phyloP scores from a whole-genome alignment of 2,888 invertebrate species.

The Loripinus fragilis region DNA sequence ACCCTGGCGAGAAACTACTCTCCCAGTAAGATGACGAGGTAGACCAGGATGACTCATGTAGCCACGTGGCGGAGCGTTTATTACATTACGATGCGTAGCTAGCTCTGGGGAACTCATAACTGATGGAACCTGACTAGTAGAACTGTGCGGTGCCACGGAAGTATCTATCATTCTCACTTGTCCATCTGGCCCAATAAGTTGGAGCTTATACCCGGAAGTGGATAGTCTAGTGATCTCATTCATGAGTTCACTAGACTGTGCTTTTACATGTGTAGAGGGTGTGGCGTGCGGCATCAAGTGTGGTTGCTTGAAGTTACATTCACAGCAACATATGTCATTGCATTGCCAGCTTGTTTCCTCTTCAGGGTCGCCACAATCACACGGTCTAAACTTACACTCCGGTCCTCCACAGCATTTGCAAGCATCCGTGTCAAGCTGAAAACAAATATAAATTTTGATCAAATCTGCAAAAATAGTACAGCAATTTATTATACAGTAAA shows the following conservation, averaged over 20 bases:
- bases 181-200: not conserved
- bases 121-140: not conserved
- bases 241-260: not conserved
- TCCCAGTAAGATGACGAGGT: not conserved
- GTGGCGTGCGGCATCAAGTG: not conserved
- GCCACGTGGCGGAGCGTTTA: not conserved
- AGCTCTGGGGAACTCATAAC: not conserved
- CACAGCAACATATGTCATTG: constrained; percentile 1
- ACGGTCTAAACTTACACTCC: not conserved
- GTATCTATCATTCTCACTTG: not conserved
- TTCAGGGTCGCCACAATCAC: not conserved
- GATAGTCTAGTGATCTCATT: not conserved
- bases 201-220: not conserved
- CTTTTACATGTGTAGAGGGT: not conserved
- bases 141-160: not conserved
- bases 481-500: too few relatives aligned
- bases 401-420: not conserved
- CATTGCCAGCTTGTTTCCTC: not conserved
- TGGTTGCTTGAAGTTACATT: not conserved
- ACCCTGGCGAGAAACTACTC: not conserved
- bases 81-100: not conserved
- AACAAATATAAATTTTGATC: too few relatives aligned
- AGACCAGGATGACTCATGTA: not conserved
- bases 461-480: too few relatives aligned
- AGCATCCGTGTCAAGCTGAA: too few relatives aligned